Evolutionary conservation across 2,113 vertebrate genomes (phyloP).

Genomic region (Catharus minimus): DNA sequence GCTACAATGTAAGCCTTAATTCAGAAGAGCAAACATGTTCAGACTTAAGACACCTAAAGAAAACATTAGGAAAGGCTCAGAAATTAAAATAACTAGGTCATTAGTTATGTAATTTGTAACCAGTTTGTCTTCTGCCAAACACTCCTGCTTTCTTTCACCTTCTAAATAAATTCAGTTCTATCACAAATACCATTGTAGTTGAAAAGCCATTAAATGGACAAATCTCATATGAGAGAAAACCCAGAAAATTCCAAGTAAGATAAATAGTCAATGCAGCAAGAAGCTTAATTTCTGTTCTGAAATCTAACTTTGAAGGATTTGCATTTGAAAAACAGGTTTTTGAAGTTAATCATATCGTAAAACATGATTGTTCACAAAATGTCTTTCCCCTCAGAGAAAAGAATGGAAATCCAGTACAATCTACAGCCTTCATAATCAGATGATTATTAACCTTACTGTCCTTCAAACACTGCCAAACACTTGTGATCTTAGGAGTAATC

Average conservation of each 20-base stretch:
- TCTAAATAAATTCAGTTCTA: background rate
- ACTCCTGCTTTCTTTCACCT: background rate
- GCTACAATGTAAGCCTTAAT: background rate
- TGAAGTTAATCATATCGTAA: background rate
- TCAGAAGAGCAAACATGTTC: accelerated
- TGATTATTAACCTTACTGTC: background rate
- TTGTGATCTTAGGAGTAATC: background rate
- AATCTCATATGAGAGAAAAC: background rate
- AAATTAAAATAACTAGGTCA: background rate
- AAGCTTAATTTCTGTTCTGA: background rate
- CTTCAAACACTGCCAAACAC: background rate
- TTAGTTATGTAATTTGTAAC: background rate
- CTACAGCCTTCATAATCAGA: background rate
- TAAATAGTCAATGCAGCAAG: background rate
- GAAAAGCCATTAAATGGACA: background rate
- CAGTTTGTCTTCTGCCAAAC: background rate
- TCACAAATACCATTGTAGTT: background rate
- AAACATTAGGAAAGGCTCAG: background rate
- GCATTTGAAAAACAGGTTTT: background rate
- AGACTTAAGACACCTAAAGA: background rate
- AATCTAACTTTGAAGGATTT: background rate
- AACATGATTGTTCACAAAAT: background rate
- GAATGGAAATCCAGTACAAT: background rate
- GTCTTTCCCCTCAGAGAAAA: background rate
- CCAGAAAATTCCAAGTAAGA: background rate